phyloP scores from a whole-genome alignment of 2,113 vertebrate species.

The Sapayoa aenigma region DNA sequence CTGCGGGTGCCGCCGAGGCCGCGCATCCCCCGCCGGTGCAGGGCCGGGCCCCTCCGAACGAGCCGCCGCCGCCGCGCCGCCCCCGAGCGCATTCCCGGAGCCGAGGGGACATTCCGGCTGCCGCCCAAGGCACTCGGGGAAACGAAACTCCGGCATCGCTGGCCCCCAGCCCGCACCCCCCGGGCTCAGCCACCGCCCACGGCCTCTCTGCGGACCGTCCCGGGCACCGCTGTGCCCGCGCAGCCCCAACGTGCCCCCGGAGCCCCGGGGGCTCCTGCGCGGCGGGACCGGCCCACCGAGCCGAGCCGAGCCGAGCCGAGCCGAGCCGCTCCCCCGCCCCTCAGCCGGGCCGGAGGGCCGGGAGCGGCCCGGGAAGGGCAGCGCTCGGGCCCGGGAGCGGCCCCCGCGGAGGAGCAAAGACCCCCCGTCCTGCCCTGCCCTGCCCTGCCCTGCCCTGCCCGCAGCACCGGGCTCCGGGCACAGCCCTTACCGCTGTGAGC shows the following conservation, averaged over 20 bases:
- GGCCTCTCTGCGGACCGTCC: background rate
- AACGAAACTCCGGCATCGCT: background rate
- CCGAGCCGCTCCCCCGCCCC: background rate
- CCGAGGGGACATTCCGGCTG: background rate
- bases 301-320: too few relatives aligned
- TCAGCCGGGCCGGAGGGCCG: background rate
- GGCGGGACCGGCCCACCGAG: too few relatives aligned
- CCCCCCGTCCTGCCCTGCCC: too few relatives aligned
- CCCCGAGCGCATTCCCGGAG: rapidly evolving
- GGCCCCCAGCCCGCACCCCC: background rate
- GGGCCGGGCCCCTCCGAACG: rapidly evolving
- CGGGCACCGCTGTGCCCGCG: background rate
- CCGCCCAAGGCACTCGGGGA: background rate
- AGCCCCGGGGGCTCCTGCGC: background rate
- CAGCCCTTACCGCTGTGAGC: background rate
- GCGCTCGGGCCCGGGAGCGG: background rate
- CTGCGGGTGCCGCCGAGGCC: background rate
- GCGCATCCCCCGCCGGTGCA: background rate
- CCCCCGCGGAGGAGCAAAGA: background rate
- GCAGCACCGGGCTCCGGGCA: background rate
- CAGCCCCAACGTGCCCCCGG: background rate
- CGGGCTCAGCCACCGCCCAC: background rate
- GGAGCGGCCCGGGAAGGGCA: background rate
- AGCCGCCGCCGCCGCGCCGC: background rate
- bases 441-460: too few relatives aligned